These are phyloP conservation scores for Sarcophaga rosellei DNA, from an alignment of 2,888 invertebrate genomes.

Conservation along the genomic window DNA sequence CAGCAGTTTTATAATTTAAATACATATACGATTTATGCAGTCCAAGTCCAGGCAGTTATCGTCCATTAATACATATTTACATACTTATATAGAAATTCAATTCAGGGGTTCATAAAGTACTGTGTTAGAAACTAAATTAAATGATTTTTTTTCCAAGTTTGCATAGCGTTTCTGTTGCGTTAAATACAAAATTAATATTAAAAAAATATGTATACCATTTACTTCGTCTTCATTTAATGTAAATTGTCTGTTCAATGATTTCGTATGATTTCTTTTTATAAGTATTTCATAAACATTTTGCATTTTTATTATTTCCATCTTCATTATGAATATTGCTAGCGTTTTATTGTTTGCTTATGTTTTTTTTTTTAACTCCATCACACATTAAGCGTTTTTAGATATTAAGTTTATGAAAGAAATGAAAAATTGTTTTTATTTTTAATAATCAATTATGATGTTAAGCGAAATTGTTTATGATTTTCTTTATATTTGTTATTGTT, in stretches of 20 bases:
- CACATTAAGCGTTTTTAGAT: background rate
- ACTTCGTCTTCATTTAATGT: constrained; percentile 14
- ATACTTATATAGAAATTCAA: background rate
- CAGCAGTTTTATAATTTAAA: background rate
- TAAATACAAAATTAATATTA: background rate
- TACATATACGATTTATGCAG: background rate
- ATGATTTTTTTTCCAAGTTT: constrained; percentile 14
- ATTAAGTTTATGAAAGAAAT: background rate
- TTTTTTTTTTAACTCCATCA: constrained; percentile 12
- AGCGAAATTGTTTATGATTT: constrained; percentile 48
- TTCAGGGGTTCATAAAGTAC: constrained; percentile 26
- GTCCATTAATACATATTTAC: constrained; percentile 12
- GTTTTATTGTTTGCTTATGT: constrained; percentile 37
- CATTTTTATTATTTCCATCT: constrained; percentile 58
- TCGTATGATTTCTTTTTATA: constrained; percentile 42
- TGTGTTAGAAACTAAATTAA: constrained; percentile 7
- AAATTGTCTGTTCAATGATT: constrained; percentile 6
- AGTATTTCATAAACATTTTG: constrained; percentile 41
- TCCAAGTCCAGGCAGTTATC: background rate
- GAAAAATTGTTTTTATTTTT: constrained; percentile 12
- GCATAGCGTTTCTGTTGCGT: constrained; percentile 33
- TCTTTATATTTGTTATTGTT: constrained; percentile 62
- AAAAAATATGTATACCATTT: constrained; percentile 1
- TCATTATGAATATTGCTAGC: constrained; percentile 4
- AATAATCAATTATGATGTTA: constrained; percentile 1